Conservation (phyloP, 2,888 invertebrate genomes). For the Nephrocerus scutellatus region DNA sequence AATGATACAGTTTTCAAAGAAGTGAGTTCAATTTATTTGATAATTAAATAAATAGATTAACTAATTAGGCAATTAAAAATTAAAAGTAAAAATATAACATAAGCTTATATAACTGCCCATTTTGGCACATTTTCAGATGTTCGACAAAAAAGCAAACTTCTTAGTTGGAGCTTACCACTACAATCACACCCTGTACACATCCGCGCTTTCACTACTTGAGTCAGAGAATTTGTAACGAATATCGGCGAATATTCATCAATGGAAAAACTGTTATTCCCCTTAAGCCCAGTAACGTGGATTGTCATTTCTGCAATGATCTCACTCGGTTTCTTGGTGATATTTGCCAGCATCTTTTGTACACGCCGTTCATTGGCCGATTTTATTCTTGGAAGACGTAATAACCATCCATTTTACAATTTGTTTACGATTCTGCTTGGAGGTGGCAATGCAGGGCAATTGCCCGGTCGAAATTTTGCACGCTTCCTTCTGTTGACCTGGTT, state of each 20-base stretch:
- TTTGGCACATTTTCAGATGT: constrained; percentile 25
- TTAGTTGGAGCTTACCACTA: constrained; percentile 33
- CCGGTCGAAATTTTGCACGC: constrained; percentile 29
- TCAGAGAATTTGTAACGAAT: constrained; percentile 32
- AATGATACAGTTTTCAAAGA: constrained; percentile 27
- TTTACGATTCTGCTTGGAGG: constrained; percentile 26
- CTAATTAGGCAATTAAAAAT: too few relatives aligned
- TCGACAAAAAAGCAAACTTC: constrained; percentile 27
- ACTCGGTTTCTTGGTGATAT: constrained; percentile 20
- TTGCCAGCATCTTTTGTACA: constrained; percentile 11
- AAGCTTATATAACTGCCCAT: neutral
- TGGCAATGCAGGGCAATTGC: constrained; percentile 19
- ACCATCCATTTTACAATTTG: constrained; percentile 26
- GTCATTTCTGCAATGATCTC: constrained; percentile 22
- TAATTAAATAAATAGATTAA: too few relatives aligned
- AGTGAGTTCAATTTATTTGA: constrained; percentile 22
- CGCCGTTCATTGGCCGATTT: constrained; percentile 1
- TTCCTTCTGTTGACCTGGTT: constrained; percentile 34
- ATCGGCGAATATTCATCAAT: constrained; percentile 28
- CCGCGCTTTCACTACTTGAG: constrained; percentile 32
- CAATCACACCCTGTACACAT: constrained; percentile 27
- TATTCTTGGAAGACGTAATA: constrained; percentile 14
- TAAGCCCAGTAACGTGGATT: constrained; percentile 29
- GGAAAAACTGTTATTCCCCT: constrained; percentile 35
- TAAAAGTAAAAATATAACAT: too few relatives aligned